Conservation (phyloP, 1,140 invertebrate species). For the Conus betulinus region DNA sequence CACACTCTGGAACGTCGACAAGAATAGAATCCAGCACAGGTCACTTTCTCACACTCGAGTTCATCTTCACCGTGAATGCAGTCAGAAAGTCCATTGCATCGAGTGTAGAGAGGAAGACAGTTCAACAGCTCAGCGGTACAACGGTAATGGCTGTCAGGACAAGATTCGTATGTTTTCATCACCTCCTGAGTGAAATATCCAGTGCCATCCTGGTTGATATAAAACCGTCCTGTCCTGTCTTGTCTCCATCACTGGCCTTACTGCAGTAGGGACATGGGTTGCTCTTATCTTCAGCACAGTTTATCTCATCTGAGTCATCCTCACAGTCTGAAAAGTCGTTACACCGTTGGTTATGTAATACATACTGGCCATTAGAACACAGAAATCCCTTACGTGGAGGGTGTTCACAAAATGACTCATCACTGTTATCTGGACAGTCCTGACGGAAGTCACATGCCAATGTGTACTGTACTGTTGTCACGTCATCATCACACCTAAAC, state of each 20-base stretch:
- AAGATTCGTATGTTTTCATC: not conserved
- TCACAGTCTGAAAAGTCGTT: not conserved
- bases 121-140: not conserved
- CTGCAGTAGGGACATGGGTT: not conserved
- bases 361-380: not conserved
- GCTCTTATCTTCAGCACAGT: not conserved
- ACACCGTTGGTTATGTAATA: not conserved
- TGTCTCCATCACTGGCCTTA: not conserved
- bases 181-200: not conserved
- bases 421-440: conserved; percentile 3
- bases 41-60: not conserved
- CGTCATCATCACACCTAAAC: not conserved
- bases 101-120: conserved; percentile 4
- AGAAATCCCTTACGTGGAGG: not conserved
- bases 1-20: conserved; percentile 31
- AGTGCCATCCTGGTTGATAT: not conserved
- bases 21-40: conserved; percentile 33
- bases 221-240: not conserved
- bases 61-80: not conserved
- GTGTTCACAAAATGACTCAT: not conserved
- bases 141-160: conserved; percentile 21
- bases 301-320: not conserved
- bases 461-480: not conserved
- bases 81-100: conserved; percentile 25
- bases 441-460: not conserved